Evolutionary conservation across 1,140 invertebrate species (phyloP).

Genomic region (Drosophila murphyi): DNA sequence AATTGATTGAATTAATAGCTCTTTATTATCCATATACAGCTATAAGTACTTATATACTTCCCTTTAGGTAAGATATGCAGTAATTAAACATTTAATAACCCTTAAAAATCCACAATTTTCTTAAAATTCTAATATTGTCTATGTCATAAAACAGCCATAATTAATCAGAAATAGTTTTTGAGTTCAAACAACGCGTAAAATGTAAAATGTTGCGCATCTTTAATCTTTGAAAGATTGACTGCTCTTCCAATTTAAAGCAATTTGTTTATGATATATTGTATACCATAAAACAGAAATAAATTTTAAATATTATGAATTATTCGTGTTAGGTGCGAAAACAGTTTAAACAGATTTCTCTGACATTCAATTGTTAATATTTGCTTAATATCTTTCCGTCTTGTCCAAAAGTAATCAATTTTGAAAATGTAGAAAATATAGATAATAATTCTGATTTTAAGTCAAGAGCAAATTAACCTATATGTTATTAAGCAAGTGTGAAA

Average conservation of each 20-base stretch:
- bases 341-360: not conserved
- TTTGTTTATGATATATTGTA: constrained; percentile 63
- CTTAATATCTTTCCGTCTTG: not conserved
- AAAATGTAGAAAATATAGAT: too few species aligned
- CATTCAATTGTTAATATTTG: not conserved
- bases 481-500: constrained; percentile 1
- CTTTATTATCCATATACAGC: not conserved
- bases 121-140: not conserved
- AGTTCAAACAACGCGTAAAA: not conserved
- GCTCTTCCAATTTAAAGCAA: constrained; percentile 39
- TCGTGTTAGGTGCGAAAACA: constrained; percentile 6
- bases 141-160: not conserved
- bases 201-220: not conserved
- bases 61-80: too few species aligned
- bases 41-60: not conserved
- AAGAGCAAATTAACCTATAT: not conserved
- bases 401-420: not conserved
- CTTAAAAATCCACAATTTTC: not conserved
- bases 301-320: not conserved
- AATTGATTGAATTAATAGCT: not conserved
- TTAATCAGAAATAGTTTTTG: not conserved
- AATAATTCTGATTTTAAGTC: too few species aligned
- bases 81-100: not conserved
- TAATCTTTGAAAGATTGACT: not conserved
- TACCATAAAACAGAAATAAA: constrained; percentile 18